phyloP scores from a whole-genome alignment of 2,113 vertebrate species.

The Vulpes lagopus region DNA sequence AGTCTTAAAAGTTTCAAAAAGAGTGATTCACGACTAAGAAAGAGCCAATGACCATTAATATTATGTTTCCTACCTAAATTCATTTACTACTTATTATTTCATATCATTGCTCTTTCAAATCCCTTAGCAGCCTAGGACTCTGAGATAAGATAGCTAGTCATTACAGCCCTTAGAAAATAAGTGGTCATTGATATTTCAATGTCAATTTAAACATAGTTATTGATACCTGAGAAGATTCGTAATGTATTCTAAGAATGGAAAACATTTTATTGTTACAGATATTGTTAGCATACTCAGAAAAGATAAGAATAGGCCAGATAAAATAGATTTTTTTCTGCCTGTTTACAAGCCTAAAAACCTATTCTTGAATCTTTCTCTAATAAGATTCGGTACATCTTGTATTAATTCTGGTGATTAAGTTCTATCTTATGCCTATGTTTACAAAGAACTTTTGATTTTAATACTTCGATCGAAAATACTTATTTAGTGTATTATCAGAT shows the following conservation, averaged over 20 bases:
- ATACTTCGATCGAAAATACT: conserved; percentile 42
- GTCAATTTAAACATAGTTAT: background rate
- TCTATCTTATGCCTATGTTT: conserved; percentile 19
- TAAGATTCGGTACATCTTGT: conserved; percentile 10
- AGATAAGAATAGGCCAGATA: background rate
- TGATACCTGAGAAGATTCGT: background rate
- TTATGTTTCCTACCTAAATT: background rate
- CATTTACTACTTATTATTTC: background rate
- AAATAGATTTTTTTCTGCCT: background rate
- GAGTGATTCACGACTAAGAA: background rate
- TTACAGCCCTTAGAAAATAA: background rate
- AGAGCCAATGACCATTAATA: background rate
- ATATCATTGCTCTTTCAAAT: background rate
- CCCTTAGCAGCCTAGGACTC: background rate
- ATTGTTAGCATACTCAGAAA: background rate
- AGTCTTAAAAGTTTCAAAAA: background rate
- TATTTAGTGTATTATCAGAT: conserved; percentile 17
- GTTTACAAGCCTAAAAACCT: background rate
- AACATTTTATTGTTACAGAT: background rate
- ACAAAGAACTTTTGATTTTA: conserved; percentile 17
- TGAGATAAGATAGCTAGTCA: background rate
- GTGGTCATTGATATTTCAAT: background rate
- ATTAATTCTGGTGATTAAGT: background rate
- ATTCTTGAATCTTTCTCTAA: background rate
- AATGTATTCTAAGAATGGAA: conserved; percentile 12